Conservation (phyloP, 2,888 invertebrate species). For the Miltochrista miniata region DNA sequence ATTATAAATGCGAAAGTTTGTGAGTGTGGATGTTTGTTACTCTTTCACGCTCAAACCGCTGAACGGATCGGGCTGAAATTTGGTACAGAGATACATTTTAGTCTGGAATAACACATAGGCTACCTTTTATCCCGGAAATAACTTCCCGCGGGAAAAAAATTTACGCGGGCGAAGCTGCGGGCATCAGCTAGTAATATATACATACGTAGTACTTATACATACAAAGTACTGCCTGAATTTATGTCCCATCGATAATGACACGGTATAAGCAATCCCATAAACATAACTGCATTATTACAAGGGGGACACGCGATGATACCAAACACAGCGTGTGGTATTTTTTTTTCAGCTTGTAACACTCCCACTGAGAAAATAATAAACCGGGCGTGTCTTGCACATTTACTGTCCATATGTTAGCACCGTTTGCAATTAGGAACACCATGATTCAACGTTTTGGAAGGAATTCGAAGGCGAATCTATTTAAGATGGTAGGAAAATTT, state of each 20-base stretch:
- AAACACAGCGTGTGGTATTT: conserved; percentile 40
- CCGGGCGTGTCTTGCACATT: conserved; percentile 14
- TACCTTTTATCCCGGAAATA: too few relatives aligned
- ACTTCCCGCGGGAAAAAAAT: too few relatives aligned
- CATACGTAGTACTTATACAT: too few relatives aligned
- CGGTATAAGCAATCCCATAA: not conserved
- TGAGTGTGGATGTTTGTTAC: too few relatives aligned
- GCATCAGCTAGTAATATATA: too few relatives aligned
- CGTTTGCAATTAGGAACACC: not conserved
- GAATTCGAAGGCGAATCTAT: not conserved
- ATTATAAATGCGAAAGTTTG: too few relatives aligned
- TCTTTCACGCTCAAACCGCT: too few relatives aligned
- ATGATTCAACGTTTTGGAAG: not conserved
- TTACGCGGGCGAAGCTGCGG: too few relatives aligned
- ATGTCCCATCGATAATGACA: not conserved
- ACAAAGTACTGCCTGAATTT: too few relatives aligned
- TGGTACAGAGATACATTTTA: too few relatives aligned
- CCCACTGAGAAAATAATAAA: conserved; percentile 15
- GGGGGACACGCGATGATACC: conserved; percentile 14
- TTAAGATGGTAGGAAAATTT: not conserved
- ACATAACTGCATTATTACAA: conserved; percentile 12
- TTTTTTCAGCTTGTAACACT: conserved; percentile 26
- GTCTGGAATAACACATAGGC: too few relatives aligned
- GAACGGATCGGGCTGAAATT: too few relatives aligned
- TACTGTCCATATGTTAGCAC: conserved; percentile 5